Evolutionary conservation across 1,140 invertebrate species (phyloP), one percentile per base, ranked within the genome.

Genomic region (Zaprionus ornatus): DNA sequence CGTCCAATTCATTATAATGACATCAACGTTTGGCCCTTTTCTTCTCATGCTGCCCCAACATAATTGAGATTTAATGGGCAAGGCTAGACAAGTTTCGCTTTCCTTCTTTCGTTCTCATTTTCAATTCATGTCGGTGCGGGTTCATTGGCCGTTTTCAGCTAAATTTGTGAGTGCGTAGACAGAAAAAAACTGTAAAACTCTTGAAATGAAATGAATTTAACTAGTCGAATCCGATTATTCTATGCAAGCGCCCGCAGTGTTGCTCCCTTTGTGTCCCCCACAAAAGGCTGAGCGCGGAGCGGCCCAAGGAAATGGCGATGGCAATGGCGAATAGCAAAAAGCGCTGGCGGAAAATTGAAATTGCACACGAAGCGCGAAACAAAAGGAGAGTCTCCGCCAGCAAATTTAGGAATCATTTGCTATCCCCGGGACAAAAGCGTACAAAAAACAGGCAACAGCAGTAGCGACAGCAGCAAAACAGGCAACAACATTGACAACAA

Each of bases 301-400:
- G 32, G 35, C 54, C 48, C 45, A 37, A 60, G 61, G 69, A 77
- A 72, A 77, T 63, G 72, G 63, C 57, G 72, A 67, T 54, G 64
- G 77, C 56, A 45, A 78, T 25, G 48, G 50, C 40, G 29, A 81
- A 60, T 50, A 56, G 78, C 61, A 52, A 84, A 87, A 87, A 87
- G 84, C 71, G 80, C 83, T 84, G 83, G 84, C 83, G 83, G 84
- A 87, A 87, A 87, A 87, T 87, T 87, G 84, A 87, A 88, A 87
- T 83, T 73, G 77, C 64, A 68, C 60, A 73, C 74, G 60, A 64
- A 59, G 66, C 72, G 72, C 66, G 57, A 74, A 74, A 76, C 61
- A 76, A 72, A 76, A 61, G 74, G 74, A 55, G 56, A 65, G 27
- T n/a, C 23, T 50, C 66, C 48, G 50, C 48, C 59, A 69, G 62